Evolutionary conservation across 1,140 invertebrate species (phyloP).

Genomic region (Drosophila repletoides): DNA sequence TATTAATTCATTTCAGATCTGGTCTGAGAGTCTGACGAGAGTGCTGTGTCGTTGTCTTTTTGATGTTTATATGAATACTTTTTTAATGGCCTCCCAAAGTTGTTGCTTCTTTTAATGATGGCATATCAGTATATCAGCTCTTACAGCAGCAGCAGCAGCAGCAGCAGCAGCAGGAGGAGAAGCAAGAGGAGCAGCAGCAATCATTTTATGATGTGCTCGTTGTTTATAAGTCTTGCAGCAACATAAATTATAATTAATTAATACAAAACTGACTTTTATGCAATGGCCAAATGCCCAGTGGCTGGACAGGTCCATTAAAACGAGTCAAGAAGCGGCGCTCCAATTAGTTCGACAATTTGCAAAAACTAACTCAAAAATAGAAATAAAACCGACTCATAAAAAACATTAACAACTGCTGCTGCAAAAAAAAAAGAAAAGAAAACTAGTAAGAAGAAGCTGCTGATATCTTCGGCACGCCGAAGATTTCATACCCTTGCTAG

Average conservation of each 20-base stretch:
- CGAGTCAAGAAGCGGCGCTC: not conserved
- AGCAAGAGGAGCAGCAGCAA: slow-evolving; percentile 16
- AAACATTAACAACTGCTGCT: slow-evolving; percentile 5
- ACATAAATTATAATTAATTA: slow-evolving; percentile 80
- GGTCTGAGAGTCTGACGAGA: slow-evolving; percentile 17
- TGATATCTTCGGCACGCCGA: too few species aligned
- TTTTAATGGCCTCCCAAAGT: slow-evolving; percentile 34
- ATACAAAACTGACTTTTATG: slow-evolving; percentile 74
- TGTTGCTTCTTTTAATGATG: slow-evolving; percentile 38
- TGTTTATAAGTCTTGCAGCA: slow-evolving; percentile 70
- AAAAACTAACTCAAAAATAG: not conserved
- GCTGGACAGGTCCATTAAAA: slow-evolving; percentile 27
- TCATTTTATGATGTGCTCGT: slow-evolving; percentile 76
- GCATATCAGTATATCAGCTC: slow-evolving; percentile 12
- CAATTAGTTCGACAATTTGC: slow-evolving; percentile 28
- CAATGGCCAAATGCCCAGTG: slow-evolving; percentile 30
- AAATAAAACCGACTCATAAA: not conserved
- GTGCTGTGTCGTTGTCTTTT: slow-evolving; percentile 43
- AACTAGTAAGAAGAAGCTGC: not conserved
- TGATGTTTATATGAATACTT: slow-evolving; percentile 60
- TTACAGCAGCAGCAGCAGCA: slow-evolving; percentile 46
- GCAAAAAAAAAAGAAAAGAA: not conserved
- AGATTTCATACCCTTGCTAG: too few species aligned
- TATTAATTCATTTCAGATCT: slow-evolving; percentile 46
- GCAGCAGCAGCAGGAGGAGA: slow-evolving; percentile 39